Evolutionary conservation across 2,797 vertebrate genomes (phyloP).

Genomic region (Xiphophorus birchmanni): DNA sequence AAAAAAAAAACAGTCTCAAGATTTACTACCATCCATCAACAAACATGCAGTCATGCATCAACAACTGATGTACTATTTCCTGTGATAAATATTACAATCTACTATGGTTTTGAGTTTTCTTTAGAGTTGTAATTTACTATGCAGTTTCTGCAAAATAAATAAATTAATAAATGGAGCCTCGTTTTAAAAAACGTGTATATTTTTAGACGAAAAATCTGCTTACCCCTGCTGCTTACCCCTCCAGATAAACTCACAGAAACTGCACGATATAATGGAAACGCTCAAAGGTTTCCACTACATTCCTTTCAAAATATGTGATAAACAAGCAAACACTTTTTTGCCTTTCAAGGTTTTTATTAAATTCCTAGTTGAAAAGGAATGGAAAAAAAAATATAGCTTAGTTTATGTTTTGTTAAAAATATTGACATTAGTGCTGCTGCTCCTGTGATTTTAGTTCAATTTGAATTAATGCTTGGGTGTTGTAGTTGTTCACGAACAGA

Average conservation of each 20-base stretch:
- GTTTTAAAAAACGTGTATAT: not conserved
- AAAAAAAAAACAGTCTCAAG: conserved; percentile 9
- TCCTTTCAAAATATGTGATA: conserved; percentile 7
- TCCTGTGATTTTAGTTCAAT: not conserved
- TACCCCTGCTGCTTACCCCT: not conserved
- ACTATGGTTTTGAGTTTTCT: not conserved
- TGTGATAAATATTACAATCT: not conserved
- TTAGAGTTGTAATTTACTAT: not conserved
- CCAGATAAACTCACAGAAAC: not conserved
- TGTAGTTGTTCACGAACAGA: no score
- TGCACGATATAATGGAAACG: not conserved
- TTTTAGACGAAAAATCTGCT: not conserved
- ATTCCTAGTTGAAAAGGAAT: not conserved
- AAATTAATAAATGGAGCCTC: not conserved
- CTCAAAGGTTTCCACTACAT: not conserved
- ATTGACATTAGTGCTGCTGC: not conserved
- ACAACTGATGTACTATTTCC: not conserved
- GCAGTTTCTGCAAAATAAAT: not conserved
- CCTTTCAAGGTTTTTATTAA: not conserved
- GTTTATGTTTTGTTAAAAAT: not conserved
- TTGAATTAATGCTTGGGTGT: no score
- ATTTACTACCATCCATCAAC: conserved; percentile 17
- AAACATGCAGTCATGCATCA: not conserved
- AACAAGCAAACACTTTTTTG: not conserved
- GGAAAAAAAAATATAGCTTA: not conserved